phyloP scores from a whole-genome alignment of 1,140 invertebrate genomes.

The Zaprionus kolodkinae region DNA sequence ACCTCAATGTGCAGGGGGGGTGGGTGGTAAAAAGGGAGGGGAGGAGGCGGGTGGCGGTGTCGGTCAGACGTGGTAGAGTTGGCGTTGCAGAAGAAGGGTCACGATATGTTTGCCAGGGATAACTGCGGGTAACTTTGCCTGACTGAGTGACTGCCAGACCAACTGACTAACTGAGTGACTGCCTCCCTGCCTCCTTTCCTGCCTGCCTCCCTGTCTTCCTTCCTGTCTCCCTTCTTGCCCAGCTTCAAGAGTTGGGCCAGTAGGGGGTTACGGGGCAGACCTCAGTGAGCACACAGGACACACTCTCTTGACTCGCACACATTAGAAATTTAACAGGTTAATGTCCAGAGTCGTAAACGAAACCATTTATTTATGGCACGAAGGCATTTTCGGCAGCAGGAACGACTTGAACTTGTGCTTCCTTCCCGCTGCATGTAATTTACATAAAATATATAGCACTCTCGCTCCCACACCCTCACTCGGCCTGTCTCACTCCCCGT shows the following conservation, averaged over 20 bases:
- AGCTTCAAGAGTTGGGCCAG: background rate
- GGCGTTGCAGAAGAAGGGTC: background rate
- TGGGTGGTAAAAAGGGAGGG: background rate
- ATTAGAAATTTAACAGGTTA: constrained; percentile 83
- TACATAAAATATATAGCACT: constrained; percentile 66
- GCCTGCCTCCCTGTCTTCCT: background rate
- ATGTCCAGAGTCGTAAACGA: constrained; percentile 83
- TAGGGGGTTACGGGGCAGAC: background rate
- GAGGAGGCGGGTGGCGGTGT: background rate
- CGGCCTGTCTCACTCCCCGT: background rate
- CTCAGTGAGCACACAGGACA: constrained; percentile 21
- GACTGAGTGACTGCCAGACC: constrained; percentile 7
- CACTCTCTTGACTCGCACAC: constrained; percentile 67
- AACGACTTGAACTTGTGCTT: constrained; percentile 22
- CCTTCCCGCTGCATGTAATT: constrained; percentile 58
- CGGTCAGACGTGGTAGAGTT: background rate
- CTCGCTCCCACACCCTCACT: too few relatives aligned
- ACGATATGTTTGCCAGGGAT: constrained; percentile 42
- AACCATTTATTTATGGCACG: constrained; percentile 80
- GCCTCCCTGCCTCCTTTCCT: background rate
- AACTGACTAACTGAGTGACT: background rate
- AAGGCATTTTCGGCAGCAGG: constrained; percentile 51
- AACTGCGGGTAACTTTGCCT: constrained; percentile 44
- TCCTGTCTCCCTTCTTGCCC: background rate
- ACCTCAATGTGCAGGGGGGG: constrained; percentile 18